Percentiles rank a stretch among this genome's conserved stretches.
phyloP scores from a whole-genome alignment of 2,888 invertebrate species.

The Tholera decimalis region DNA sequence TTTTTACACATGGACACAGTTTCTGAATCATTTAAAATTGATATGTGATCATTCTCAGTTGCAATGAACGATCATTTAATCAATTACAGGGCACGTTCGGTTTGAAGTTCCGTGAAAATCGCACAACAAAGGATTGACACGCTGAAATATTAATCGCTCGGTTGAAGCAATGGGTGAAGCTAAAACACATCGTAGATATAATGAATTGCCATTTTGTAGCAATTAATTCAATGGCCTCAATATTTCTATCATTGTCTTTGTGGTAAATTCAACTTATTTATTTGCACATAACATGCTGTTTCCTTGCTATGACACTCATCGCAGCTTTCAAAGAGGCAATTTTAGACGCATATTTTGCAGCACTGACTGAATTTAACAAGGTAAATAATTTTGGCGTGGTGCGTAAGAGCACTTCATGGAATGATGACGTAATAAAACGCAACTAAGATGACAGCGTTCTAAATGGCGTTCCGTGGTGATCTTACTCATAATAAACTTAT shows the following conservation, averaged over 20 bases:
- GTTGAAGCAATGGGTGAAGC: constrained; percentile 16
- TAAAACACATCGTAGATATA: constrained; percentile 21
- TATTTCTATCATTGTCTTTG: constrained; percentile 20
- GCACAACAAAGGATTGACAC: constrained; percentile 57
- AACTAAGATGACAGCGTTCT: constrained; percentile 22
- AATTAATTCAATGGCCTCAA: constrained; percentile 3
- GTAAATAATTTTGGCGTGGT: constrained; percentile 3
- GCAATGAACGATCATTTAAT: constrained; percentile 63
- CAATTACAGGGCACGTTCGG: constrained; percentile 68
- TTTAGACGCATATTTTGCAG: background rate
- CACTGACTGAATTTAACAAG: background rate
- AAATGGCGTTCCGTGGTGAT: constrained; percentile 6
- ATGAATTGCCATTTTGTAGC: constrained; percentile 12
- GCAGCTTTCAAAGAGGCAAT: background rate
- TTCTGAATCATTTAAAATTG: background rate
- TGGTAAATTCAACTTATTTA: constrained; percentile 1
- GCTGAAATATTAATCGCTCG: constrained; percentile 47
- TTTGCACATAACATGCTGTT: background rate
- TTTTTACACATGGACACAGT: constrained; percentile 53
- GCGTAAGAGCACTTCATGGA: background rate
- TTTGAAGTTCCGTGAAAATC: constrained; percentile 60
- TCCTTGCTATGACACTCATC: background rate
- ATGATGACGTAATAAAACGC: constrained; percentile 20
- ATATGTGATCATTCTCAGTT: constrained; percentile 37
- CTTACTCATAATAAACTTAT: background rate